Base-by-base conservation (phyloP, 2,113 vertebrate genomes). In the Australoheros scitulus region DNA sequence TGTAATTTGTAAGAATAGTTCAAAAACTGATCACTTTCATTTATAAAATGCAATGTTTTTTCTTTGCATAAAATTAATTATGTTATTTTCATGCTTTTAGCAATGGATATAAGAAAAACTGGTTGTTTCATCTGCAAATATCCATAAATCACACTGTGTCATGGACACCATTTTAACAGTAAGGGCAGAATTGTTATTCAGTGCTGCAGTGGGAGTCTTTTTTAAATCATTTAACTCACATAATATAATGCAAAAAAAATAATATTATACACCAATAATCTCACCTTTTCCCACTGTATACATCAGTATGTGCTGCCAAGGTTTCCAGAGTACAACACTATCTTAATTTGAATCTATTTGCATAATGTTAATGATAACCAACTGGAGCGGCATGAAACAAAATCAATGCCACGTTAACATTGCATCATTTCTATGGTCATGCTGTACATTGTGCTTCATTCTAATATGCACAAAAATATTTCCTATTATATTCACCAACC, bases 401-500 rank as follows among this genome's bases (percentile, higher is more conserved):
- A 43, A 59, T 76, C 22, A 60, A 5, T 29, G 18, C 17, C 11
- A 55, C 52, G 3, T 18, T 61, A 32, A 61, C 29, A 20, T 6
- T 20, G 52, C 18, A 17, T 2, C 2, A 4, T 58, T 20, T 18
- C 22, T 26, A 29, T 59, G 55, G 34, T 47, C 47, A 32, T 18
- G 10, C 17, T 60, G 29, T 4, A 13, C 17, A 60, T 18, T 43
- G 34, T 41, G 15, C 24, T 29, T 59, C 56, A 59, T 60, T 77
- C 17, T 9, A 60, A 61, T 77, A 32, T 61, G 6, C 24, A 38
- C 1, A 0, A 77, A 61, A 61, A 72, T n/a, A 34, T 32, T 72
- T 72, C 50, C 68, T 72, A 55, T 72, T 72, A 34, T 72, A 55
- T 55, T 72, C 52, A 55, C 18, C n/a, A 55, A 72, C 17, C 68